These are phyloP conservation scores for Athalia rosae DNA, from an alignment of 2,888 invertebrate genomes.

Conservation along the genomic window DNA sequence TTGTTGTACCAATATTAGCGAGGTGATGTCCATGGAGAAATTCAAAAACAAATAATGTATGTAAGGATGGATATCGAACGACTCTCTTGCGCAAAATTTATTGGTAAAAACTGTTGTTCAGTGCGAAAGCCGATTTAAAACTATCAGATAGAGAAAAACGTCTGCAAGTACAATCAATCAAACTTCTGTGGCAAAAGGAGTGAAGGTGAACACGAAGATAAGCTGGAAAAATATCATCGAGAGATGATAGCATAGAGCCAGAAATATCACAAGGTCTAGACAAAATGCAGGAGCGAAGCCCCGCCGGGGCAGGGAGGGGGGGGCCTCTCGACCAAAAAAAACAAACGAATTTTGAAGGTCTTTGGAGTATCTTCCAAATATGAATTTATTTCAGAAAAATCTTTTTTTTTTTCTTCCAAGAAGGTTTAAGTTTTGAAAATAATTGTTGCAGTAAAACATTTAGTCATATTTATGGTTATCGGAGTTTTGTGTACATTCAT, in stretches of 20 bases:
- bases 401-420: no score
- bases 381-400: no score
- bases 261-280: not conserved
- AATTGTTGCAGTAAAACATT: no score
- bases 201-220: not conserved
- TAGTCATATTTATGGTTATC: no score
- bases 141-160: not conserved
- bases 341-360: not conserved
- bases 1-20: no score
- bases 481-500: no score
- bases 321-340: not conserved
- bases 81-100: not conserved
- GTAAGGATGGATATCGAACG: not conserved
- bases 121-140: constrained; percentile 1
- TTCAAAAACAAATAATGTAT: constrained; percentile 10
- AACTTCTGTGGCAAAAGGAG: not conserved
- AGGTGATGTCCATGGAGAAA: not conserved
- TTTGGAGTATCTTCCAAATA: no score
- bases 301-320: not conserved
- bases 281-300: no score
- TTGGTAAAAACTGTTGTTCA: no score
- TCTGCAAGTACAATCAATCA: not conserved
- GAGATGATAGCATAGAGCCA: not conserved
- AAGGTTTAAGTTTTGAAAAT: no score
- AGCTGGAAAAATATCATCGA: not conserved